These are phyloP conservation scores for Zonotrichia albicollis DNA, from an alignment of 2,797 vertebrate genomes.

Conservation along the genomic window DNA sequence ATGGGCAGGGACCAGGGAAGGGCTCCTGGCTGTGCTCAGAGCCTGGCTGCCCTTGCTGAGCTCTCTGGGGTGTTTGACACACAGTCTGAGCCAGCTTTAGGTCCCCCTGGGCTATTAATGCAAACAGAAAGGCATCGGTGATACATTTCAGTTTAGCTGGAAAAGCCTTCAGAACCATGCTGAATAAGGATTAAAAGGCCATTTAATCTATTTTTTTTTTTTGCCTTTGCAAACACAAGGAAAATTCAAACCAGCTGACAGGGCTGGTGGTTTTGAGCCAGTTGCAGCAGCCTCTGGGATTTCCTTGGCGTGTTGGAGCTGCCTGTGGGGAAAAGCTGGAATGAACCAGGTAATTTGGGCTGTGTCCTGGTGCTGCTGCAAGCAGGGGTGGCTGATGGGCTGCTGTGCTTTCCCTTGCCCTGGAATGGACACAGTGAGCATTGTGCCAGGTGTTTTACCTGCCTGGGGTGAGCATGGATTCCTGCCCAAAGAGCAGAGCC, in stretches of 20 bases:
- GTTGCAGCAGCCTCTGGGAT: slow-evolving; percentile 10
- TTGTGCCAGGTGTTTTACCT: not conserved
- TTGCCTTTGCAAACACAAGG: slow-evolving; percentile 3
- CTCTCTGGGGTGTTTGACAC: not conserved
- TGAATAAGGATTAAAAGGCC: slow-evolving; percentile 38
- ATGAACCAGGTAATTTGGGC: not conserved
- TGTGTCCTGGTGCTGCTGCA: not conserved
- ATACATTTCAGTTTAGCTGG: not conserved
- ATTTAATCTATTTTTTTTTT: not conserved
- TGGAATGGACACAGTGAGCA: not conserved
- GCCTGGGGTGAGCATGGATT: not conserved
- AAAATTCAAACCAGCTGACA: slow-evolving; percentile 59
- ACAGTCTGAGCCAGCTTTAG: not conserved
- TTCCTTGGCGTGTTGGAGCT: not conserved
- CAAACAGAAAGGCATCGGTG: not conserved
- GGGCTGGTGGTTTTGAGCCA: not conserved
- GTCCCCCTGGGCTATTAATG: not conserved
- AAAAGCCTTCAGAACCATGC: not conserved
- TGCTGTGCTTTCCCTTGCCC: not conserved
- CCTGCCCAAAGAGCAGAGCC: not conserved
- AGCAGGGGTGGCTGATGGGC: rapidly evolving
- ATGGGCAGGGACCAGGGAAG: not conserved
- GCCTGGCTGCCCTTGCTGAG: not conserved
- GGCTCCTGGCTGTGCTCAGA: not conserved
- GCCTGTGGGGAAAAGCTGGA: not conserved